These are phyloP conservation scores for Megaceryle alcyon DNA, from an alignment of 2,797 vertebrate species.

Conservation along the genomic window DNA sequence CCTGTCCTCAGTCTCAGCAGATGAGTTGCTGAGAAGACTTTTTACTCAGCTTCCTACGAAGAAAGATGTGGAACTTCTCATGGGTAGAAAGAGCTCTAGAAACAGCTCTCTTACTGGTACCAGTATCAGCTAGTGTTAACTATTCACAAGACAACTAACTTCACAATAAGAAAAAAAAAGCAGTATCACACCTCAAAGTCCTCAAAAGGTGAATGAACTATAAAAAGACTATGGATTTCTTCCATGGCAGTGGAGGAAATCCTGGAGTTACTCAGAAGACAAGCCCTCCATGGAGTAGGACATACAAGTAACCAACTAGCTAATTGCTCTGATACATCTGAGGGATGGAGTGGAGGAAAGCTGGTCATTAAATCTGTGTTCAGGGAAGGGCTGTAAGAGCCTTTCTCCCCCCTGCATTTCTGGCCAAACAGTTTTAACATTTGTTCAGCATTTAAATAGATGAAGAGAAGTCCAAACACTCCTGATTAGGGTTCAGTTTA, in stretches of 20 bases:
- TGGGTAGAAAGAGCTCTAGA: background rate
- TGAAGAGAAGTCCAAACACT: background rate
- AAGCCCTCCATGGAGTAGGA: background rate
- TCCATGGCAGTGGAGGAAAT: background rate
- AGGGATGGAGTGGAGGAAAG: background rate
- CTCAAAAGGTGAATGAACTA: background rate
- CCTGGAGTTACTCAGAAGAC: background rate
- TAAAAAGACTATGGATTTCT: background rate
- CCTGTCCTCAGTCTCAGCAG: background rate
- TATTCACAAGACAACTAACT: background rate
- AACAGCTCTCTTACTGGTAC: background rate
- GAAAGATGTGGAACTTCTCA: background rate
- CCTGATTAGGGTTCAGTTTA: background rate
- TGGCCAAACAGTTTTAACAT: background rate
- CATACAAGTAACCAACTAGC: background rate
- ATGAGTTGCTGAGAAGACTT: background rate
- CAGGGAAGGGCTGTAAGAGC: background rate
- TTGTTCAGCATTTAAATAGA: background rate
- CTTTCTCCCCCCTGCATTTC: background rate
- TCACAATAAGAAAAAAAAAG: background rate
- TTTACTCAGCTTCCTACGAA: background rate
- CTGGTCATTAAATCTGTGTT: background rate
- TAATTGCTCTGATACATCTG: background rate
- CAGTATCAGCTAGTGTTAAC: background rate
- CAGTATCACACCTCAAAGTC: background rate